Percentiles rank a stretch among this genome's conserved stretches.
These are phyloP conservation scores for Tetanocera ferruginea DNA, from an alignment of 2,888 invertebrate species.

Conservation along the genomic window DNA sequence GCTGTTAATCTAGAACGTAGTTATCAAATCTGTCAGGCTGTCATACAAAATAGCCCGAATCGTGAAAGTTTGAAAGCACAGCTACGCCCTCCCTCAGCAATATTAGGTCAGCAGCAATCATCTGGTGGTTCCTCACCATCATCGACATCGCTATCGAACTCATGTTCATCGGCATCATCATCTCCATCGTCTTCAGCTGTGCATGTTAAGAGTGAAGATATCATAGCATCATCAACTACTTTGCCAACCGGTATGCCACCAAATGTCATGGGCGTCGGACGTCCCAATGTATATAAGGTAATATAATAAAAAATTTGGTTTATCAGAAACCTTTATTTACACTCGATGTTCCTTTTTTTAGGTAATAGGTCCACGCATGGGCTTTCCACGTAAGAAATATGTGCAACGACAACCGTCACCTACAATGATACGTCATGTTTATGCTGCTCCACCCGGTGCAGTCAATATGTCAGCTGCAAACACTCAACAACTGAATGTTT, in stretches of 20 bases:
- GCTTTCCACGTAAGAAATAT: slow-evolving; percentile 70
- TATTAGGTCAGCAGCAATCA: slow-evolving; percentile 70
- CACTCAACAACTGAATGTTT: slow-evolving; percentile 50
- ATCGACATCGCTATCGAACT: slow-evolving; percentile 25
- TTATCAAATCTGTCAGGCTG: slow-evolving; percentile 93
- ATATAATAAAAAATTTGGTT: background rate
- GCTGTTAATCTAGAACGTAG: slow-evolving; percentile 94
- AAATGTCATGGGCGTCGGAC: slow-evolving; percentile 65
- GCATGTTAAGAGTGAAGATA: slow-evolving; percentile 56
- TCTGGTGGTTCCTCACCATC: slow-evolving; percentile 28
- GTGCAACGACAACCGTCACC: slow-evolving; percentile 74
- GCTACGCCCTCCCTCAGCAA: slow-evolving; percentile 86
- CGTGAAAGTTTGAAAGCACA: slow-evolving; percentile 88
- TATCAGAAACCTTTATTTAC: background rate
- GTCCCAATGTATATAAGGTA: slow-evolving; percentile 68
- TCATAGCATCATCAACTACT: slow-evolving; percentile 45
- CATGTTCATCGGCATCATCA: slow-evolving; percentile 33
- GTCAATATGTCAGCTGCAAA: slow-evolving; percentile 39
- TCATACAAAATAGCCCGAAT: slow-evolving; percentile 95
- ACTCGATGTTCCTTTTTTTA: slow-evolving; percentile 40
- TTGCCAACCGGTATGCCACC: slow-evolving; percentile 57
- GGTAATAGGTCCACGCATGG: slow-evolving; percentile 69
- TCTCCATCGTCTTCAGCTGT: slow-evolving; percentile 42
- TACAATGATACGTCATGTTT: slow-evolving; percentile 77
- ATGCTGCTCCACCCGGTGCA: slow-evolving; percentile 40